These are phyloP conservation scores for Lophura swinhoii DNA, from an alignment of 2,797 vertebrate species.

Conservation along the genomic window DNA sequence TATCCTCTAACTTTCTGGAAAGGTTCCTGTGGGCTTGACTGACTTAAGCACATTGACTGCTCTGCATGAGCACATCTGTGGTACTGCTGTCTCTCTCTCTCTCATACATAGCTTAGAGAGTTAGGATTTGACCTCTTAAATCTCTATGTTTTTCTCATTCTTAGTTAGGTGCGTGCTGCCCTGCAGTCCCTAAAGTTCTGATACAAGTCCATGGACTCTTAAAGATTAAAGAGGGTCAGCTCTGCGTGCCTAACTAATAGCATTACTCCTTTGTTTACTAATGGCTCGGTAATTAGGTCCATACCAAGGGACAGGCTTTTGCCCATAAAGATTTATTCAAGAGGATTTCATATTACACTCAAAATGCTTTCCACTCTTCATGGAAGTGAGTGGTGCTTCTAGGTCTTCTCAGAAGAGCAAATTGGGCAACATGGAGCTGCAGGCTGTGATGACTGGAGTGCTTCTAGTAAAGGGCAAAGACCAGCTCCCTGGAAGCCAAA, in stretches of 20 bases:
- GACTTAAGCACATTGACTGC: not conserved
- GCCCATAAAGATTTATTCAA: not conserved
- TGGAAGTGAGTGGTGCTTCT: not conserved
- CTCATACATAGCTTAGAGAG: accelerated
- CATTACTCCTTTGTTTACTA: constrained; percentile 33
- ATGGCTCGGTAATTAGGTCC: not conserved
- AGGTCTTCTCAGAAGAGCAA: not conserved
- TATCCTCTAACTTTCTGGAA: not conserved
- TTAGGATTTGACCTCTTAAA: not conserved
- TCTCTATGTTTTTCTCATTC: not conserved
- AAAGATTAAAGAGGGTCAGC: constrained; percentile 9
- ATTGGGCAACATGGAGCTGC: not conserved
- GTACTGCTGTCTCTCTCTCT: not conserved
- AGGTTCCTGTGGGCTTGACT: not conserved
- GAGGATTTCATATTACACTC: not conserved
- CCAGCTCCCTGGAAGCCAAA: constrained; percentile 30
- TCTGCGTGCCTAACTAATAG: not conserved
- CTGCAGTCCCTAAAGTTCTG: not conserved
- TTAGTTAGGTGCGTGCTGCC: not conserved
- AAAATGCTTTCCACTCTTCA: not conserved
- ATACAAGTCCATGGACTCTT: not conserved
- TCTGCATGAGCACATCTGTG: not conserved
- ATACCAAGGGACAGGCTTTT: not conserved
- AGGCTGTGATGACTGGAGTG: accelerated
- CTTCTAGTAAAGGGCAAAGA: not conserved